Percentiles rank a stretch among this genome's conserved stretches.
These are phyloP conservation scores for Nemoura dubitans DNA, from an alignment of 2,888 invertebrate genomes.

Conservation along the genomic window DNA sequence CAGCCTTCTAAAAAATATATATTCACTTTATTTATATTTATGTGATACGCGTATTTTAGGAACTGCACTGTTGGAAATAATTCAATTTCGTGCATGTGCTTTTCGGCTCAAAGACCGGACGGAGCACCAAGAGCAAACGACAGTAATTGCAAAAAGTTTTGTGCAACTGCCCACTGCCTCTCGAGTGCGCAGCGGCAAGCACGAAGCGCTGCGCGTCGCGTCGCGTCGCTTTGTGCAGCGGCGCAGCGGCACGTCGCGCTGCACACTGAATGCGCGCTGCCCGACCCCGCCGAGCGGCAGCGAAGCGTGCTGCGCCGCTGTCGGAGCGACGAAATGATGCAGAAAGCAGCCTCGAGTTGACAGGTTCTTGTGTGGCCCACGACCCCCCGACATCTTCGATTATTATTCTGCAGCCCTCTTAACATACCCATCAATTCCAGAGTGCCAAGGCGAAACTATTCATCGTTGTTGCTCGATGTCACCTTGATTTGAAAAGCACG, in stretches of 20 bases:
- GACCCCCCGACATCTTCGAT: slow-evolving; percentile 1
- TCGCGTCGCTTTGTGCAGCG: too few species aligned
- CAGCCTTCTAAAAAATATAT: too few species aligned
- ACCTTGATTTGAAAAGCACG: slow-evolving; percentile 48
- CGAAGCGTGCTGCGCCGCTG: background rate
- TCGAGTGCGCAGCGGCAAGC: too few species aligned
- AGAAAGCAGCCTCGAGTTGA: slow-evolving; percentile 37
- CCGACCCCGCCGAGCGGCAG: background rate
- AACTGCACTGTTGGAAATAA: too few species aligned
- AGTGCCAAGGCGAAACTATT: slow-evolving; percentile 43
- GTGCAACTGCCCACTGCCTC: too few species aligned
- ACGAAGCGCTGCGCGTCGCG: too few species aligned
- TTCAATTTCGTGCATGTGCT: too few species aligned
- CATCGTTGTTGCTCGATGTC: slow-evolving; percentile 45
- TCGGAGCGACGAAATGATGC: slow-evolving; percentile 30
- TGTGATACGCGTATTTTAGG: too few species aligned
- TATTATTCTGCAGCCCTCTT: slow-evolving; percentile 41
- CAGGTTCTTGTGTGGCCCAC: slow-evolving; percentile 45
- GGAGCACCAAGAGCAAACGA: too few species aligned
- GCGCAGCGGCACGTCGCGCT: background rate
- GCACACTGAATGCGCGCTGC: background rate
- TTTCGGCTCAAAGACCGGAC: too few species aligned
- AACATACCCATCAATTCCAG: slow-evolving; percentile 43
- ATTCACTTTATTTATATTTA: too few species aligned
- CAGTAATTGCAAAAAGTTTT: too few species aligned